Percentiles rank a stretch among this genome's conserved stretches.
Conservation (phyloP, 2,797 vertebrate genomes). For the Siniperca scherzeri region DNA sequence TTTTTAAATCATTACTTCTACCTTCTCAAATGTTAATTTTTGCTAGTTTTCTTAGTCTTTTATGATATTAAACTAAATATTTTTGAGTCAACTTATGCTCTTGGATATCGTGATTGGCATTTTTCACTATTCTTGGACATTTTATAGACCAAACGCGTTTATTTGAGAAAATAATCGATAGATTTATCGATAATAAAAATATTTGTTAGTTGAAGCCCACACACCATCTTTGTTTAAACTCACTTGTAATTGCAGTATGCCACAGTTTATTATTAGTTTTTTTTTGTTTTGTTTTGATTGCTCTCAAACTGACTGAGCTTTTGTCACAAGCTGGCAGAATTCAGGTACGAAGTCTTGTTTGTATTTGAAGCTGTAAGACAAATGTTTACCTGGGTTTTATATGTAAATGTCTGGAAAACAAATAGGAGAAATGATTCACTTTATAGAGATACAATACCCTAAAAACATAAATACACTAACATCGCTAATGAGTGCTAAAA, state of each 20-base stretch:
- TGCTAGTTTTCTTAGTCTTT: neutral
- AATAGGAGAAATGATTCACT: neutral
- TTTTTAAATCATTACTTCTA: neutral
- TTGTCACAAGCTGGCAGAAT: neutral
- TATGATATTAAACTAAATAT: neutral
- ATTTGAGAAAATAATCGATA: neutral
- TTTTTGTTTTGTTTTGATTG: neutral
- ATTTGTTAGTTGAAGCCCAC: neutral
- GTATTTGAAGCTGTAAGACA: neutral
- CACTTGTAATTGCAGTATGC: neutral
- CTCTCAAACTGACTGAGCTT: neutral
- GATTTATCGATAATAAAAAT: neutral
- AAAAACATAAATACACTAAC: neutral
- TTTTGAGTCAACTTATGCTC: neutral
- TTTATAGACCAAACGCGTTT: neutral
- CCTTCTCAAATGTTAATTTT: neutral
- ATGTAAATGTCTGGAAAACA: neutral
- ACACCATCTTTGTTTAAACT: neutral
- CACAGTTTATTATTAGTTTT: neutral
- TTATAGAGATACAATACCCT: neutral
- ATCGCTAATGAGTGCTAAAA: neutral
- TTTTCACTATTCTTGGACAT: neutral
- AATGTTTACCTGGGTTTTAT: neutral
- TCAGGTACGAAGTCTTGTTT: neutral
- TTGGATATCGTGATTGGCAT: neutral